Percentiles rank a stretch among this genome's conserved stretches.
phyloP scores from a whole-genome alignment of 2,888 invertebrate species.

The Dyspetes luteomarginatus region DNA sequence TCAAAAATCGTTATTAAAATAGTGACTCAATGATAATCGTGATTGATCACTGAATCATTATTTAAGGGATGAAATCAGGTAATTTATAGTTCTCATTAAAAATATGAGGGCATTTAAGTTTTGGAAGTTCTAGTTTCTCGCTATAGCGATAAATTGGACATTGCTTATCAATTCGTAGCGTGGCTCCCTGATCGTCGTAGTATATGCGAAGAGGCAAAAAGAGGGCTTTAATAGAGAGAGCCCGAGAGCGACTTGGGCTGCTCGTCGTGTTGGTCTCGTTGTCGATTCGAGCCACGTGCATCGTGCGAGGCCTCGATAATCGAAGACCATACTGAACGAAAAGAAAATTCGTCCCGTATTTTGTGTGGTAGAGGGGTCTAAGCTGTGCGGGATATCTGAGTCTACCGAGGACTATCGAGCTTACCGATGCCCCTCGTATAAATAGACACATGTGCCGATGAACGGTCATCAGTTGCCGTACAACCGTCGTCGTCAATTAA shows the following conservation, averaged over 20 bases:
- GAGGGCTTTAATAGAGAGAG: conserved; percentile 58
- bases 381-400: conserved; percentile 60
- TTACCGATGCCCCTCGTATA: conserved; percentile 77
- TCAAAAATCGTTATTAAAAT: no score
- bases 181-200: conserved; percentile 43
- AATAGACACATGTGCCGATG: conserved; percentile 79
- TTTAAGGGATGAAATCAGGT: background rate
- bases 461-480: conserved; percentile 80
- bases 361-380: conserved; percentile 72
- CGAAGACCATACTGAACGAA: conserved; percentile 83
- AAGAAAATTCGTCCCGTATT: conserved; percentile 80
- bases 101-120: background rate
- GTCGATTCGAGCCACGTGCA: conserved; percentile 74
- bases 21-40: background rate
- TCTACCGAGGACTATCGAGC: conserved; percentile 47
- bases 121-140: conserved; percentile 46
- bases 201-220: conserved; percentile 36
- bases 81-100: background rate
- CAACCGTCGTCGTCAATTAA: conserved; percentile 75
- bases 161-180: conserved; percentile 60
- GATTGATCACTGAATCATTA: background rate
- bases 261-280: conserved; percentile 42
- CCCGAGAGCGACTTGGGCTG: conserved; percentile 22
- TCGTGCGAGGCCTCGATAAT: conserved; percentile 82
- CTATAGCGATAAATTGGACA: conserved; percentile 29